A percentile compares a stretch with the other conserved stretches of the same genome.
These are phyloP conservation scores for Eueides isabella DNA, from an alignment of 1,140 invertebrate genomes.

Conservation along the genomic window DNA sequence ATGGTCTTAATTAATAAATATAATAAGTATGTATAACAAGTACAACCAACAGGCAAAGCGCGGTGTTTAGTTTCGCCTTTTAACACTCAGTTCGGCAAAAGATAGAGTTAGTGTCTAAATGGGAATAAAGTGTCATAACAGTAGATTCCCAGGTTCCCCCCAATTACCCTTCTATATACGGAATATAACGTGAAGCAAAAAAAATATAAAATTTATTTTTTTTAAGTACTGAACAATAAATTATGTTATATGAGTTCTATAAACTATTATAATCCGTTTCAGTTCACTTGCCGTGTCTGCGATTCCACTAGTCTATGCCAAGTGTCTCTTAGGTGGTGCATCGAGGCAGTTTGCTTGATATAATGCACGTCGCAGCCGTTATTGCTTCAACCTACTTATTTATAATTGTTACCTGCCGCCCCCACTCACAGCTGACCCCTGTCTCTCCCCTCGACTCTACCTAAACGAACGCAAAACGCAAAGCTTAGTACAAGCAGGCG, in stretches of 20 bases:
- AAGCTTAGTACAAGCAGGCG: slow-evolving; percentile 11
- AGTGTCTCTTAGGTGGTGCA: slow-evolving; percentile 76
- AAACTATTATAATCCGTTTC: slow-evolving; percentile 21
- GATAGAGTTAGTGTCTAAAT: no score
- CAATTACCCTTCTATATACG: no score
- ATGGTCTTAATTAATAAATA: no score
- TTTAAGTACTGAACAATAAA: neutral
- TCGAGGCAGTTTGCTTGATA: slow-evolving; percentile 80
- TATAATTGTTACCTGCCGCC: slow-evolving; percentile 77
- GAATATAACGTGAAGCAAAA: no score
- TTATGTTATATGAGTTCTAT: neutral
- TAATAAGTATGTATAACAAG: no score
- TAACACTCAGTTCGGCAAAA: no score
- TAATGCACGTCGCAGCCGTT: slow-evolving; percentile 77
- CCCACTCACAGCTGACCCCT: slow-evolving; percentile 54
- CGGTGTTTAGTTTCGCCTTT: no score
- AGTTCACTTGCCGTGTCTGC: slow-evolving; percentile 37
- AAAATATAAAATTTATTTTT: no score
- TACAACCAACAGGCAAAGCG: no score
- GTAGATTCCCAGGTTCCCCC: no score
- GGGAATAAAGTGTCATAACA: no score
- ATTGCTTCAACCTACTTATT: slow-evolving; percentile 80
- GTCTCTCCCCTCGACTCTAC: slow-evolving; percentile 37
- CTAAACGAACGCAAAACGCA: slow-evolving; percentile 23
- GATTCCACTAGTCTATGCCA: slow-evolving; percentile 49